Conservation (phyloP, 2,797 vertebrate species). For the Leucoraja ocellata region DNA sequence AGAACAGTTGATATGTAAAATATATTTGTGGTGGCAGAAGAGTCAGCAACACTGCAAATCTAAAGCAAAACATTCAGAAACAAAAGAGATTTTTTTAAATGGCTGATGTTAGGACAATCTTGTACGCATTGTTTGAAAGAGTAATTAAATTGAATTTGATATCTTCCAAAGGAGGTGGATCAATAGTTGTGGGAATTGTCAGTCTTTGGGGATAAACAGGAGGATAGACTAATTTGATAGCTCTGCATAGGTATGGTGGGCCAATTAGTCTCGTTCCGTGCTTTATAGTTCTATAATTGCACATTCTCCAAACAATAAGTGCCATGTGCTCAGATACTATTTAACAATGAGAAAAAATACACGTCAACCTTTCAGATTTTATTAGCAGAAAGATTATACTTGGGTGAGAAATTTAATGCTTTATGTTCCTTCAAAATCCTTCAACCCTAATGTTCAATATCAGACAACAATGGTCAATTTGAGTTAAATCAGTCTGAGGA, state of each 20-base stretch:
- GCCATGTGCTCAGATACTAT: neutral
- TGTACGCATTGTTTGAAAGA: neutral
- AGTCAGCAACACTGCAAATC: too few relatives aligned
- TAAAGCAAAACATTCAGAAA: too few relatives aligned
- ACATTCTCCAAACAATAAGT: neutral
- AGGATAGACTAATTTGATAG: neutral
- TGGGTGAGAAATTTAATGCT: neutral
- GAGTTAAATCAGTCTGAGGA: neutral
- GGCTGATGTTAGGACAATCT: neutral
- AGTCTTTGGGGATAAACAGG: neutral
- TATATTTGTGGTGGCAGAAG: too few relatives aligned
- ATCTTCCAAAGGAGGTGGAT: neutral
- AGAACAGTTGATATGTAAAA: neutral
- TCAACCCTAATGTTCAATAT: neutral
- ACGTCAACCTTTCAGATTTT: neutral
- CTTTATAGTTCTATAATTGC: neutral
- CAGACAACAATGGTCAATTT: neutral
- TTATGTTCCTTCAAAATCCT: neutral
- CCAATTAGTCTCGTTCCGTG: neutral
- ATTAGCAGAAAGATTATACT: neutral
- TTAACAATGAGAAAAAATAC: neutral
- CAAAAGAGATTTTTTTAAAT: too few relatives aligned
- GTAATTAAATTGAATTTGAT: neutral
- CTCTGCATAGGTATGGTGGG: neutral
- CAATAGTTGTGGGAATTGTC: neutral